Evolutionary conservation across 2,888 invertebrate genomes (phyloP).

Genomic region (Cerceris ruficornis): DNA sequence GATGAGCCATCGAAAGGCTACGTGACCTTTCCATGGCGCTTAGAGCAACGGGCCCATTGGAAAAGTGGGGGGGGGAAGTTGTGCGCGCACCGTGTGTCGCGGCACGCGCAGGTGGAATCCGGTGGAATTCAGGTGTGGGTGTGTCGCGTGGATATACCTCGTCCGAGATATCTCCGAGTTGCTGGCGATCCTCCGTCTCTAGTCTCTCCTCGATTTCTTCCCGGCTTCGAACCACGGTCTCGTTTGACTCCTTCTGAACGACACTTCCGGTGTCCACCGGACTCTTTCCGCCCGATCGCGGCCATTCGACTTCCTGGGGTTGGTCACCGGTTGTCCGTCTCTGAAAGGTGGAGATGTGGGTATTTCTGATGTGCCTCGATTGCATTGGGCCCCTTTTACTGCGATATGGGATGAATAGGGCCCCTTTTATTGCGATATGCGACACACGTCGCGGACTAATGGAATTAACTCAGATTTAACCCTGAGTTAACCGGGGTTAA

Average conservation of each 20-base stretch:
- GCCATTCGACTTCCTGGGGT: conserved; percentile 76
- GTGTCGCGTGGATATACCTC: conserved; percentile 84
- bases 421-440: no score
- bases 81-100: conserved; percentile 6
- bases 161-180: conserved; percentile 93
- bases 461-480: no score
- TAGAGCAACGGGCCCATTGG: conserved; percentile 18
- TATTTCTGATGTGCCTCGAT: not conserved
- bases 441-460: no score
- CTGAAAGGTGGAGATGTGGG: conserved; percentile 74
- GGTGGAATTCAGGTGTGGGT: conserved; percentile 66
- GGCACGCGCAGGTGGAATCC: conserved; percentile 68
- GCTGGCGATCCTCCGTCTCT: conserved; percentile 93
- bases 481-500: no score
- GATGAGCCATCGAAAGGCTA: conserved; percentile 31
- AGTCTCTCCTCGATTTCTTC: conserved; percentile 91
- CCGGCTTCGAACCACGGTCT: conserved; percentile 90
- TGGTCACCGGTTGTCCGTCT: conserved; percentile 83
- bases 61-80: conserved; percentile 31
- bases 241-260: conserved; percentile 90
- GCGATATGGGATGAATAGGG: no score
- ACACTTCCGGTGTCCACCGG: conserved; percentile 85
- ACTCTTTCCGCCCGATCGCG: conserved; percentile 57
- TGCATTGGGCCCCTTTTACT: no score
- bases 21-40: conserved; percentile 61